Percentiles rank a stretch among this genome's conserved stretches.
phyloP scores from a whole-genome alignment of 2,888 invertebrate species.

The Crossocerus cetratus region DNA sequence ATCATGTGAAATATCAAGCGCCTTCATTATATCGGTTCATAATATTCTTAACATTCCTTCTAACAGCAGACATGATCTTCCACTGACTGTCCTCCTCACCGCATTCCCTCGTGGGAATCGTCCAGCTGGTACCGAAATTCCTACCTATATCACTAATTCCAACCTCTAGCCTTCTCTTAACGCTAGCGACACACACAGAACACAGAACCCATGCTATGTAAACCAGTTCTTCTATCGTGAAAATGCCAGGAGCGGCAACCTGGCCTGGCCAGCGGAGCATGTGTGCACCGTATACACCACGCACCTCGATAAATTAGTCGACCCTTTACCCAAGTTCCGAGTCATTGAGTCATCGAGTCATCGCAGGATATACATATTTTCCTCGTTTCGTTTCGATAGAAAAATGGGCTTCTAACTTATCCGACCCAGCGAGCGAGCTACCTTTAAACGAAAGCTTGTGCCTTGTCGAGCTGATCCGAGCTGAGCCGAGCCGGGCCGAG shows the following conservation, averaged over 20 bases:
- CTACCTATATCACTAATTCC: background rate
- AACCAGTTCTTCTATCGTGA: conserved; percentile 20
- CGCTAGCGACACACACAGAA: too few species aligned
- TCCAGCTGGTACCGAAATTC: background rate
- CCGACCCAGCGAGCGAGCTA: background rate
- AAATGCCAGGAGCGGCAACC: conserved; percentile 14
- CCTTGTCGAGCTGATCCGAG: too few species aligned
- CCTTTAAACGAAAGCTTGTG: background rate
- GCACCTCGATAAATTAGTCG: too few species aligned
- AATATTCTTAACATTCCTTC: background rate
- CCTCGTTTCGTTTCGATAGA: too few species aligned
- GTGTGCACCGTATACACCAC: background rate
- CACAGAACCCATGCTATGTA: conserved; percentile 6
- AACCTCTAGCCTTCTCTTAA: background rate
- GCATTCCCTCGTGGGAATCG: background rate
- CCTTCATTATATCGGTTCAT: background rate
- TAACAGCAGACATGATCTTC: background rate
- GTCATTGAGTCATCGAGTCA: too few species aligned
- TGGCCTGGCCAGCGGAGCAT: background rate
- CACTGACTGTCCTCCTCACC: background rate
- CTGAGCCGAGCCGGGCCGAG: too few species aligned
- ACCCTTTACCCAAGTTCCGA: too few species aligned
- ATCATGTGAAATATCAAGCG: background rate
- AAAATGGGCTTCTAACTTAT: background rate
- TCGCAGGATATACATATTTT: too few species aligned